phyloP scores from a whole-genome alignment of 2,888 invertebrate genomes.

The Apocheima hispidaria region DNA sequence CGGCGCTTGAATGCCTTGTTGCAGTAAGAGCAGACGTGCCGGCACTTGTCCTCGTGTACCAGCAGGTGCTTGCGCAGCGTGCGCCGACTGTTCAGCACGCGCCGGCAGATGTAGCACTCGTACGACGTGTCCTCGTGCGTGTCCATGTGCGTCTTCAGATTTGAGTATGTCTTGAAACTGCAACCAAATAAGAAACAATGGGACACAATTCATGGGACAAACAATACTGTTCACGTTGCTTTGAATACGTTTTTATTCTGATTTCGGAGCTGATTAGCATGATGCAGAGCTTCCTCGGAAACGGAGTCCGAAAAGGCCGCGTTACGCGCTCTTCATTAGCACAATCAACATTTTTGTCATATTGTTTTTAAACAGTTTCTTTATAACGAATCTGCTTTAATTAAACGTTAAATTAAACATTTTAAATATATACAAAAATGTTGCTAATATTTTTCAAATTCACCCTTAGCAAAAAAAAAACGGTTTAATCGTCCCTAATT shows the following conservation, averaged over 20 bases:
- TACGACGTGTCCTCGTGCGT: conserved; percentile 85
- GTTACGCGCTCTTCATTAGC: too few species aligned
- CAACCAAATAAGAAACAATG: background rate
- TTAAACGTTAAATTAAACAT: too few species aligned
- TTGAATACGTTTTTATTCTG: background rate
- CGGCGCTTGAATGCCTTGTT: conserved; percentile 84
- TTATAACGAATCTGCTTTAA: too few species aligned
- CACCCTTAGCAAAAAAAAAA: too few species aligned
- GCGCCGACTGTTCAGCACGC: conserved; percentile 83
- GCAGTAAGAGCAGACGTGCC: conserved; percentile 83
- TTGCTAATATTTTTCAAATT: too few species aligned
- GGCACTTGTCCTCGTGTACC: conserved; percentile 83
- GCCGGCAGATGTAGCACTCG: conserved; percentile 81
- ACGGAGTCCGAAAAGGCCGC: too few species aligned
- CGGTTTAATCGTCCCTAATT: too few species aligned
- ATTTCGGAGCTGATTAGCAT: too few species aligned
- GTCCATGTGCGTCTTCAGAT: conserved; percentile 85
- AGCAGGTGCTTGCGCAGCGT: conserved; percentile 83
- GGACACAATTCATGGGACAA: background rate
- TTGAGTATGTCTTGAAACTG: conserved; percentile 85
- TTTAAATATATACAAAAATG: too few species aligned
- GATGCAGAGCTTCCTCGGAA: too few species aligned
- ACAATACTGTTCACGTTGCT: background rate
- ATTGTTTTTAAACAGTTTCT: too few species aligned
- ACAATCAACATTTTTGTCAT: too few species aligned